These are phyloP conservation scores for Pelecanus crispus DNA, from an alignment of 2,113 vertebrate genomes.

Conservation along the genomic window DNA sequence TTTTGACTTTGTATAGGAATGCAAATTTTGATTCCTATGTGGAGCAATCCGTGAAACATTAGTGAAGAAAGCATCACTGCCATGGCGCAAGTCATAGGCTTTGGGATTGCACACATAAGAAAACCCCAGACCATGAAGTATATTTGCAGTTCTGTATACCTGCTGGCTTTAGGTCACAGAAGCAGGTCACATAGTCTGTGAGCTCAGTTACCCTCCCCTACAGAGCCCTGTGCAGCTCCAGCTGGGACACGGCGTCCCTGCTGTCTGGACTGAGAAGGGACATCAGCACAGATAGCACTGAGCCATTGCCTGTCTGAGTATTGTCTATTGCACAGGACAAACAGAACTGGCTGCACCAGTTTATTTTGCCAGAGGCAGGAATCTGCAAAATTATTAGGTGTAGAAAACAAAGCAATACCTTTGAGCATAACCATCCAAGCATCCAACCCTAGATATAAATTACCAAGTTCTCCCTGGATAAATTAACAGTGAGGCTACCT, in stretches of 20 bases:
- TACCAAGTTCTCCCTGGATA: background rate
- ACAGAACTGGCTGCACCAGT: background rate
- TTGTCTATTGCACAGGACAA: background rate
- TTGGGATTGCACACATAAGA: background rate
- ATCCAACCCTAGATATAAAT: background rate
- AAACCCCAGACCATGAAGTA: background rate
- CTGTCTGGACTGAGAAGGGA: rapidly evolving
- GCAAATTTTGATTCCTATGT: background rate
- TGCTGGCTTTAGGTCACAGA: background rate
- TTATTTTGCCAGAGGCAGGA: background rate
- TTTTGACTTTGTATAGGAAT: background rate
- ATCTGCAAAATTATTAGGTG: background rate
- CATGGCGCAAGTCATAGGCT: background rate
- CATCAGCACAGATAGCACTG: background rate
- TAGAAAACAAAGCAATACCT: background rate
- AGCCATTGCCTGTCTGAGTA: background rate
- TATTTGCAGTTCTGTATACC: background rate
- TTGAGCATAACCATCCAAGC: background rate
- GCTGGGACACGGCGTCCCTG: rapidly evolving
- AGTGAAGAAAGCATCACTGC: background rate
- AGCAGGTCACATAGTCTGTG: background rate
- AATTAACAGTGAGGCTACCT: background rate
- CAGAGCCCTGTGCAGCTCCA: background rate
- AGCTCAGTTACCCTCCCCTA: background rate
- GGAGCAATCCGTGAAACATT: background rate